A percentile compares a stretch with the other conserved stretches of the same genome.
These are phyloP conservation scores for Chlorodrepanis virens DNA, from an alignment of 2,113 vertebrate species.

Conservation along the genomic window DNA sequence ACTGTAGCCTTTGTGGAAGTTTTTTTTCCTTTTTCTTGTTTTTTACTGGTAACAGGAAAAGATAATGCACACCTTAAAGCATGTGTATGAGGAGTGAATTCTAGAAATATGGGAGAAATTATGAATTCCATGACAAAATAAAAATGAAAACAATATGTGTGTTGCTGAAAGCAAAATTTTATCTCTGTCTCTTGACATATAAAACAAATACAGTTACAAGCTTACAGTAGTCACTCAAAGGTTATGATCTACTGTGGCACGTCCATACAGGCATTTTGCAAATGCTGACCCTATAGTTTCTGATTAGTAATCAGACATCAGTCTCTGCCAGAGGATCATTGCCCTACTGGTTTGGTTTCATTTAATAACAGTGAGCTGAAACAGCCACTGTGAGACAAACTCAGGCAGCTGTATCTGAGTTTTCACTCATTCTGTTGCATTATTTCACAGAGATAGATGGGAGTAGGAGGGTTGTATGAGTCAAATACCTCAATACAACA, in stretches of 20 bases:
- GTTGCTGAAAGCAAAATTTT: background rate
- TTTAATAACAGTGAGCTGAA: background rate
- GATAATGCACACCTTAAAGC: background rate
- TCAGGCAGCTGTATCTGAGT: background rate
- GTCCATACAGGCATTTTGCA: background rate
- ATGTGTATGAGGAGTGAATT: background rate
- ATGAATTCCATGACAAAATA: background rate
- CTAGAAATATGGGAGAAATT: background rate
- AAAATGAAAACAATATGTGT: background rate
- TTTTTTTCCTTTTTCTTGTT: background rate
- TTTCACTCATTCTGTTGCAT: background rate
- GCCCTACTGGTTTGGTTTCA: background rate
- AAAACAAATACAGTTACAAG: background rate
- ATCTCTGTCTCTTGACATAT: background rate
- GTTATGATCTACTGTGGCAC: background rate
- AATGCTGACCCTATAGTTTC: background rate
- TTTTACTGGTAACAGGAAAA: background rate
- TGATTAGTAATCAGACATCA: background rate
- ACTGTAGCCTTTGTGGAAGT: background rate
- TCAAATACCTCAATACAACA: fast-evolving
- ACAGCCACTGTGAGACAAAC: background rate
- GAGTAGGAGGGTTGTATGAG: background rate
- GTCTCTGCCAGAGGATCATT: background rate
- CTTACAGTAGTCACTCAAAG: background rate
- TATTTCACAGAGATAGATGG: background rate